phyloP scores from a whole-genome alignment of 1,140 invertebrate species.

The Orchestia grillus region DNA sequence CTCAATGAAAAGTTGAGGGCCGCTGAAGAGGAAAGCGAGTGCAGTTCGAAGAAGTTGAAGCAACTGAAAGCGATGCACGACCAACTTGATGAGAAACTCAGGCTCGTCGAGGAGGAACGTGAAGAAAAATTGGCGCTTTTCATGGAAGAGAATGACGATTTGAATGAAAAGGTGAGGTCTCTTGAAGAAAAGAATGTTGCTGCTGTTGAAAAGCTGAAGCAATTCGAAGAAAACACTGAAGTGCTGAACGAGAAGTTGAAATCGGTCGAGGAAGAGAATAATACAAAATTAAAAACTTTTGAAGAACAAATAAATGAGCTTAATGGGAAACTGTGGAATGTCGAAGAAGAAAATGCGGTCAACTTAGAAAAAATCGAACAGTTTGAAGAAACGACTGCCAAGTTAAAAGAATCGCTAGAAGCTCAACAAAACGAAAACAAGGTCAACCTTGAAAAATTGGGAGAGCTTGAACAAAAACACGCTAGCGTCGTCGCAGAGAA shows the following conservation, averaged over 20 bases:
- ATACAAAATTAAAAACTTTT: background rate
- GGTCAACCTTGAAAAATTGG: background rate
- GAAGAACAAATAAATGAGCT: background rate
- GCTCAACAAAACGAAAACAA: background rate
- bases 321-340: background rate
- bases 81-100: background rate
- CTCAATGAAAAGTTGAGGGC: conserved; percentile 2
- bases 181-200: background rate
- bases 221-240: background rate
- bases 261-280: background rate
- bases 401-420: background rate
- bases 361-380: background rate
- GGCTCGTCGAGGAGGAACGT: background rate
- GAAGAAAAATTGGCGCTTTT: background rate
- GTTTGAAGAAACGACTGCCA: background rate
- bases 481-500: background rate
- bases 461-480: background rate
- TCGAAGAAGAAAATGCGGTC: background rate
- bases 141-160: background rate
- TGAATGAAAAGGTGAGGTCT: background rate
- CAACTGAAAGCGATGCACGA: background rate
- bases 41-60: background rate
- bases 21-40: background rate
- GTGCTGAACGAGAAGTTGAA: background rate
- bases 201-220: background rate